Conservation (phyloP, 2,888 invertebrate species). For the Lagria hirta region DNA sequence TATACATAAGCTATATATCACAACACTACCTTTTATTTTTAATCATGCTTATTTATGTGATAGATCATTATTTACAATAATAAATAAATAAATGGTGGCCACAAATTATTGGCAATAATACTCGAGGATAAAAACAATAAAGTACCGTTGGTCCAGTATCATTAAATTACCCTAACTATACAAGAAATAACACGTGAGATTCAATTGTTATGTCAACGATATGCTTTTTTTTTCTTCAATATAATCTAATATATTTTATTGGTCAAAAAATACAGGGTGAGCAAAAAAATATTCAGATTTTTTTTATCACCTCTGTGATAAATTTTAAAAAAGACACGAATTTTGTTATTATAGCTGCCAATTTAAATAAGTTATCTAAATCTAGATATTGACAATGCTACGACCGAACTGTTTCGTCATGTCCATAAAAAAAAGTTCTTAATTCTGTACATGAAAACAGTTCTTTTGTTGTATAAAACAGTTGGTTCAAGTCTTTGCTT, state of each 20-base stretch:
- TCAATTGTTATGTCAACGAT: constrained; percentile 17
- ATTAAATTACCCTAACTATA: constrained; percentile 28
- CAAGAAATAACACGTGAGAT: constrained; percentile 10
- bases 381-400: constrained; percentile 33
- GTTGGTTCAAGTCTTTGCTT: constrained; percentile 24
- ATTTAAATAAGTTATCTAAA: constrained; percentile 15
- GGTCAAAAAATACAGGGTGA: constrained; percentile 16
- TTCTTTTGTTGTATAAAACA: constrained; percentile 10
- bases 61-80: constrained; percentile 30
- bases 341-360: no score
- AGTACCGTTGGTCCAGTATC: constrained; percentile 36
- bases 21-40: constrained; percentile 48
- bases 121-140: constrained; percentile 21
- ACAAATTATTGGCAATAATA: constrained; percentile 18
- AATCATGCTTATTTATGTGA: constrained; percentile 40
- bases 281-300: constrained; percentile 1
- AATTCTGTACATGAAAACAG: constrained; percentile 17
- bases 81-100: constrained; percentile 18
- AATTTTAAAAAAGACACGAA: constrained; percentile 10
- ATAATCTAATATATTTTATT: constrained; percentile 12
- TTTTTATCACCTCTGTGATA: constrained; percentile 6
- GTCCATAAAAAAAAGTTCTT: no score
- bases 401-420: constrained; percentile 19
- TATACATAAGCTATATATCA: constrained; percentile 51
- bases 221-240: constrained; percentile 21